Evolutionary conservation across 2,888 invertebrate genomes (phyloP), one percentile per base, ranked within the genome.

Genomic region (Cephus pulcher): DNA sequence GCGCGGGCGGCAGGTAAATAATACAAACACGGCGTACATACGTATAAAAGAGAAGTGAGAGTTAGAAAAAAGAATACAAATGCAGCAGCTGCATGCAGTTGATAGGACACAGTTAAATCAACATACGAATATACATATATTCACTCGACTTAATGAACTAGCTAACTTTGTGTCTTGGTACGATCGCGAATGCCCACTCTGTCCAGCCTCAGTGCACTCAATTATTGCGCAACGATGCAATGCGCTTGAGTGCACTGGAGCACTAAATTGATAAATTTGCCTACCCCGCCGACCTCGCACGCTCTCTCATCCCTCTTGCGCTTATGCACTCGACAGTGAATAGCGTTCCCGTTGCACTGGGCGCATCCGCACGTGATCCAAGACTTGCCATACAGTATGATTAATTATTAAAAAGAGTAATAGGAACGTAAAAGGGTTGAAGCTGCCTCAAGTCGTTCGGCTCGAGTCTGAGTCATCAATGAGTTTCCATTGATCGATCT

Each of bases 221-320:
- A 75, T 79, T 83, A 85, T 85, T 83, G 79, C 79, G 83, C 81
- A 82, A 78, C 81, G 85, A 84, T 84, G 84, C 85, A 86, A 84
- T 84, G 84, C 80, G 82, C 84, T 85, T 79, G 86, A 87, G 82
- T 85, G 85, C 84, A 84, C 81, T 84, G 82, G 82, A 82, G 84
- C 81, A 82, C 84, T 90, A 87, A 90, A 90, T 90, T 90, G 89
- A 90, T 90, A 89, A 90, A 90, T 90, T 89, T 89, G 88, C 89
- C 89, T 88, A 87, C 84, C 84, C 85, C 86, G 85, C 80, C 84
- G 83, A 86, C 85, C 84, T 85, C 85, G 81, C 82, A 78, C 82
- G 79, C 80, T 79, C 70, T 35, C 35, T 35, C 35, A 69, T 75
- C 75, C 79, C 56, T 56, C 56, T 56, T 56, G 56, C 56, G 9